A percentile compares a stretch with the other conserved stretches of the same genome.
These are phyloP conservation scores for Notodonta dromedarius DNA, from an alignment of 2,888 invertebrate genomes.

Conservation along the genomic window DNA sequence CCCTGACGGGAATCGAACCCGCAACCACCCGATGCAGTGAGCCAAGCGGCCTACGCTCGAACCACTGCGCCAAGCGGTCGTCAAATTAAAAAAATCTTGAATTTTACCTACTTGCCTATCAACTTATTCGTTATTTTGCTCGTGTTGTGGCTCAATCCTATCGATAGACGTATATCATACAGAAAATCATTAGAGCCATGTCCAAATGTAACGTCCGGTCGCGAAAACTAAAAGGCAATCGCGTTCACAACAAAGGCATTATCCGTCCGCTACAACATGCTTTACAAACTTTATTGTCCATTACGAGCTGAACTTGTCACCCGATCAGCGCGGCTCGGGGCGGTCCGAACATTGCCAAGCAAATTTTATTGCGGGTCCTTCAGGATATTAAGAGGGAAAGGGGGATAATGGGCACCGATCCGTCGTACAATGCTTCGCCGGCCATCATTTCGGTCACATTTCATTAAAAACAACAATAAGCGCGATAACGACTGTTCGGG, in stretches of 20 bases:
- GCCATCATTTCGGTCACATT: constrained; percentile 66
- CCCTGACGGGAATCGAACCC: too few species aligned
- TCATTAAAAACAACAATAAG: constrained; percentile 78
- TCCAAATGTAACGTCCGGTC: background rate
- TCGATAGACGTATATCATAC: too few species aligned
- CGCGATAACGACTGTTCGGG: constrained; percentile 60
- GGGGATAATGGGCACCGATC: constrained; percentile 70
- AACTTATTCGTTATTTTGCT: too few species aligned
- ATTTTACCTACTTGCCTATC: too few species aligned
- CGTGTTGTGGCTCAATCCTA: too few species aligned
- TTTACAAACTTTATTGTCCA: constrained; percentile 29
- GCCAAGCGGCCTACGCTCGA: too few species aligned
- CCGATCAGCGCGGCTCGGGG: constrained; percentile 56
- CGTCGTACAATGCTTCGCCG: constrained; percentile 66
- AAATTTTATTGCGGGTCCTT: constrained; percentile 67
- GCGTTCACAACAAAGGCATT: constrained; percentile 3
- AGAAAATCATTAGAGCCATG: background rate
- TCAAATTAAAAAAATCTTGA: too few species aligned
- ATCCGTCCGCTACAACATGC: constrained; percentile 7
- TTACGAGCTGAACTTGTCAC: constrained; percentile 55
- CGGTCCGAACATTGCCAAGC: constrained; percentile 49
- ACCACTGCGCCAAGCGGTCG: too few species aligned
- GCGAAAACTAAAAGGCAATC: constrained; percentile 5
- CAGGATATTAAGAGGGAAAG: constrained; percentile 64
- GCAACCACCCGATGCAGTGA: too few species aligned